Conservation (phyloP, 30 jellyfish, hydroid and myxozoan species). For the Pelagia noctiluca region DNA sequence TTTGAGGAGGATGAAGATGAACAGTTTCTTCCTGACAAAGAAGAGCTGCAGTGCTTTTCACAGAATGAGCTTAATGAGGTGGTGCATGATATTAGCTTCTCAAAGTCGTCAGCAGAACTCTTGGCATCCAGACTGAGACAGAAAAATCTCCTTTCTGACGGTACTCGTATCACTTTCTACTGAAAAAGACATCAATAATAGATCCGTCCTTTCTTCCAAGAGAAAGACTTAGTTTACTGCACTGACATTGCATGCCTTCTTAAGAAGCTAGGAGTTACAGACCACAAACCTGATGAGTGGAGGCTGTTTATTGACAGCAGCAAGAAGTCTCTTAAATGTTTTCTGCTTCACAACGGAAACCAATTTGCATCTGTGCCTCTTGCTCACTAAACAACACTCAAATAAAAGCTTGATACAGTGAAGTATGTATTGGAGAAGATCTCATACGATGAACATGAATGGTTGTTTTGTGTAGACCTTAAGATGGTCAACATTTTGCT, state of each 20-base stretch:
- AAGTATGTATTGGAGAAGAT: too few species aligned
- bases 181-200: background rate
- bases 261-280: too few species aligned
- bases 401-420: too few species aligned
- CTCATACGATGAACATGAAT: too few species aligned
- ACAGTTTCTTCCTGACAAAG: background rate
- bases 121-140: background rate
- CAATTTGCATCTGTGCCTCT: too few species aligned
- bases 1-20: too few species aligned
- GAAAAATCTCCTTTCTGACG: too few species aligned
- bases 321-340: constrained; percentile 26
- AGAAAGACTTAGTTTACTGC: too few species aligned
- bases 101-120: background rate
- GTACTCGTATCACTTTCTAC: background rate
- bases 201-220: background rate
- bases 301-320: constrained; percentile 47
- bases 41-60: background rate
- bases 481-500: too few species aligned
- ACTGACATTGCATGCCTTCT: too few species aligned
- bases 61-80: background rate
- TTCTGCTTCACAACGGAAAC: constrained; percentile 30
- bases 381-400: background rate
- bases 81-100: constrained; percentile 3
- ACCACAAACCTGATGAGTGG: constrained; percentile 16
- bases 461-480: too few species aligned